Percentiles rank a stretch among this genome's conserved stretches.
Conservation (phyloP, 2,888 invertebrate species). For the Balanococcus diminutus region DNA sequence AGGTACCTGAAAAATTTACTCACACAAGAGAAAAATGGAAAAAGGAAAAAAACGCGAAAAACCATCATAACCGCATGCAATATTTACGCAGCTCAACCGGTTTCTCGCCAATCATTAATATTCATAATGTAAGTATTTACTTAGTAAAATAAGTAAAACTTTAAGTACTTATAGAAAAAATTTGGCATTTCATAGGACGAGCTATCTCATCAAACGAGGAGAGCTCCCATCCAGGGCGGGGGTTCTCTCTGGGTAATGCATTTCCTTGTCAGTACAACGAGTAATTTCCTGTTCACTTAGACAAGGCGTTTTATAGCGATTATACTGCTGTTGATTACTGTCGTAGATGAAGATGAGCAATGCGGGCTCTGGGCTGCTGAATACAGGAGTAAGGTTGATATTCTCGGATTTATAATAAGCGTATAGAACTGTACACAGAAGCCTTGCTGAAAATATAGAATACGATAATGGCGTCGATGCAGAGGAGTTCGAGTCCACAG, state of each 20-base stretch:
- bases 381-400: not conserved
- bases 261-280: not conserved
- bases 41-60: not conserved
- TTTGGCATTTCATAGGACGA: not conserved
- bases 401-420: not conserved
- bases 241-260: not conserved
- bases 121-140: not conserved
- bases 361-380: too few species aligned
- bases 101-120: not conserved
- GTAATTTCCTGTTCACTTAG: slow-evolving; percentile 1
- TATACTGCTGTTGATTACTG: not conserved
- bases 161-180: not conserved
- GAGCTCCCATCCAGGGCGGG: not conserved
- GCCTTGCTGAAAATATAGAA: not conserved
- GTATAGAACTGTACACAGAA: too few species aligned
- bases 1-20: not conserved
- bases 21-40: not conserved
- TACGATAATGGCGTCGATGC: not conserved
- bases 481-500: too few species aligned
- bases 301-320: not conserved
- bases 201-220: not conserved
- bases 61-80: slow-evolving; percentile 1
- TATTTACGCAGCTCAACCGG: not conserved
- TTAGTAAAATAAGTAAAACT: too few species aligned
- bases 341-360: not conserved